phyloP scores from a whole-genome alignment of 2,797 vertebrate genomes.

The Champsocephalus esox region DNA sequence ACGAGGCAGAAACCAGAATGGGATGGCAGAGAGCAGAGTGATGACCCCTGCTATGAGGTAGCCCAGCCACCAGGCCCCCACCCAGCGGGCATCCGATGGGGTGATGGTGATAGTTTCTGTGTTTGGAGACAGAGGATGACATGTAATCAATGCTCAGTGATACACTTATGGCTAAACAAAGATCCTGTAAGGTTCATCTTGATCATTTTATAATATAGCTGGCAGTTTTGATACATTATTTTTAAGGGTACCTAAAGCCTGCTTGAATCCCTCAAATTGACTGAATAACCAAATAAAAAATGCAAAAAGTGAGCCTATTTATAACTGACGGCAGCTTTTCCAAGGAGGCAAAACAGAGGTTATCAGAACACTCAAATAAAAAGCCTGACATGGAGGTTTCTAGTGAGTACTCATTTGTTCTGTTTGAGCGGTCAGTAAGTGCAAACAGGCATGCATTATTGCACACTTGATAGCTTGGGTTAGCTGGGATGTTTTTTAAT shows the following conservation, averaged over 20 bases:
- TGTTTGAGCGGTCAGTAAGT: neutral
- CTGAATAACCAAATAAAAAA: neutral
- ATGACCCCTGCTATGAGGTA: slow-evolving; percentile 86
- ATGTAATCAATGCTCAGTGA: neutral
- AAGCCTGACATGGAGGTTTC: neutral
- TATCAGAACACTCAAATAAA: neutral
- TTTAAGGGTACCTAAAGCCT: neutral
- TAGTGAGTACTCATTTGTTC: neutral
- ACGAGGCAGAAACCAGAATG: slow-evolving; percentile 92
- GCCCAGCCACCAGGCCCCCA: slow-evolving; percentile 96
- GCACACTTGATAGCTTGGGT: neutral
- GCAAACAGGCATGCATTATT: neutral
- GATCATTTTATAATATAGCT: neutral
- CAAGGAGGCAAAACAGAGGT: neutral
- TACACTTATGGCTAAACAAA: neutral
- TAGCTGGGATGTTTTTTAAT: neutral
- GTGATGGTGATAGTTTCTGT: slow-evolving; percentile 90
- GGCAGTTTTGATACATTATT: neutral
- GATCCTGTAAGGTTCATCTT: neutral
- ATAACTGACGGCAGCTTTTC: neutral
- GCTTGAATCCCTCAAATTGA: neutral
- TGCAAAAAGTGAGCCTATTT: neutral
- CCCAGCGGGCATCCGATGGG: slow-evolving; percentile 91
- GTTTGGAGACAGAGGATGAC: slow-evolving; percentile 32
- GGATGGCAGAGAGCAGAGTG: slow-evolving; percentile 86